These are phyloP conservation scores for Drosophila atripex DNA, from an alignment of 2,888 invertebrate genomes.

Conservation along the genomic window DNA sequence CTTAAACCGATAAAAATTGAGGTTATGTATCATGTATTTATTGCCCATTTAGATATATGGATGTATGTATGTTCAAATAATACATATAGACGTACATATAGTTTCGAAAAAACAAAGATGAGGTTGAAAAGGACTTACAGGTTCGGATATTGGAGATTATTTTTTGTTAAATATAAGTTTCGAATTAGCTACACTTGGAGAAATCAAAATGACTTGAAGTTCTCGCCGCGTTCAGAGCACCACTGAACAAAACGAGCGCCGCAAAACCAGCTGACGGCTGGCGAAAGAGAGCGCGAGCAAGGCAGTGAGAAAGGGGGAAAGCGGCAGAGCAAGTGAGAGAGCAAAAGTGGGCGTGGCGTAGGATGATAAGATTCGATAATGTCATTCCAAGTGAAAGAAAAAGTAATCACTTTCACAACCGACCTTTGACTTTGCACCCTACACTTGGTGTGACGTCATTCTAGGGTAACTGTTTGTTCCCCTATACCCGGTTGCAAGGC, in stretches of 20 bases:
- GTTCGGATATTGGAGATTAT: not conserved
- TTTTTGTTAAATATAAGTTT: constrained; percentile 12
- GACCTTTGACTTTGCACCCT: constrained; percentile 15
- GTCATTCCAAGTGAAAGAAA: constrained; percentile 11
- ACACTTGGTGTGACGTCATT: not conserved
- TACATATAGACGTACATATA: too few species aligned
- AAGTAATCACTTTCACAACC: constrained; percentile 26
- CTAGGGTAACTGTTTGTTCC: constrained; percentile 5
- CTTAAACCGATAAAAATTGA: constrained; percentile 30
- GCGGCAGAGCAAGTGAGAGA: constrained; percentile 8
- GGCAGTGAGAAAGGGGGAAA: constrained; percentile 15
- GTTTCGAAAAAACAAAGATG: too few species aligned
- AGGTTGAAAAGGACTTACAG: constrained; percentile 30
- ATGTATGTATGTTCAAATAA: not conserved
- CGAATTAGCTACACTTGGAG: constrained; percentile 49
- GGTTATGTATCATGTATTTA: constrained; percentile 52
- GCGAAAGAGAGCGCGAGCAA: constrained; percentile 30
- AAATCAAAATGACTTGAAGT: constrained; percentile 52
- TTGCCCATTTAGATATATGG: not conserved
- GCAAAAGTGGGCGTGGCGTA: constrained; percentile 23
- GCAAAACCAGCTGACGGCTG: constrained; percentile 65
- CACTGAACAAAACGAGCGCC: constrained; percentile 72
- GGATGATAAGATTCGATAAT: constrained; percentile 28
- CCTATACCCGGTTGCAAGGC: not conserved
- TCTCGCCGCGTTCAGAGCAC: constrained; percentile 58